Conservation (phyloP, 2,797 vertebrate species). For the Moxostoma hubbsi region DNA sequence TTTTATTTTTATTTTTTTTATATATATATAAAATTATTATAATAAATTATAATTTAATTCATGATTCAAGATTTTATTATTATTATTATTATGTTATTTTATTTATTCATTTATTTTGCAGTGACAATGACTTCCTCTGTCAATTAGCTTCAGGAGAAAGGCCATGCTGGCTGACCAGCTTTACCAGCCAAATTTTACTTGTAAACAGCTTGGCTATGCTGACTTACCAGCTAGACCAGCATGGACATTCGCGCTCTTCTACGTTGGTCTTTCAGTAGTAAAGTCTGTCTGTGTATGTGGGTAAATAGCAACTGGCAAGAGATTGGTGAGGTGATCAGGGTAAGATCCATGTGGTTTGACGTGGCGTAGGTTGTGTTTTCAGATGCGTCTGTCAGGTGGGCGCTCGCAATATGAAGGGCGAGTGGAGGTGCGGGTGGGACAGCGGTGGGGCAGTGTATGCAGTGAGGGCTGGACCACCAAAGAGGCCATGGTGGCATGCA, state of each 20-base stretch:
- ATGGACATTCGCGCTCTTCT: neutral
- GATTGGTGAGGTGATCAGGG: neutral
- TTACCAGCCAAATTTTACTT: no score
- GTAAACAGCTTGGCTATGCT: no score
- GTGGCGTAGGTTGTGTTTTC: slow-evolving; percentile 78
- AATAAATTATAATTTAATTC: no score
- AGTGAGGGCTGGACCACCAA: slow-evolving; percentile 89
- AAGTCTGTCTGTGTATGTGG: neutral
- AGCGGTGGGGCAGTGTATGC: slow-evolving; percentile 89
- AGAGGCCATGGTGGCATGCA: slow-evolving; percentile 91
- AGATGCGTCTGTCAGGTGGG: slow-evolving; percentile 88
- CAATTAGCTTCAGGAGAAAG: no score
- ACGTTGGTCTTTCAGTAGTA: neutral
- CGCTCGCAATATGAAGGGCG: slow-evolving; percentile 84
- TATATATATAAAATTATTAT: no score
- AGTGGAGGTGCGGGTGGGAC: slow-evolving; percentile 87
- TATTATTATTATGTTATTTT: no score
- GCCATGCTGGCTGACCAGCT: neutral
- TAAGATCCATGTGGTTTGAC: slow-evolving; percentile 63
- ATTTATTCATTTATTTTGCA: no score
- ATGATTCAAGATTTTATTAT: no score
- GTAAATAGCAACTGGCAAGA: slow-evolving; percentile 5
- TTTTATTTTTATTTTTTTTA: no score
- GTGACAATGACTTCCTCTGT: no score
- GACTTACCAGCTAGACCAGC: neutral